Evolutionary conservation across 2,113 vertebrate genomes (phyloP), one percentile per base, ranked within the genome.

Genomic region (Gymnarchus niloticus): DNA sequence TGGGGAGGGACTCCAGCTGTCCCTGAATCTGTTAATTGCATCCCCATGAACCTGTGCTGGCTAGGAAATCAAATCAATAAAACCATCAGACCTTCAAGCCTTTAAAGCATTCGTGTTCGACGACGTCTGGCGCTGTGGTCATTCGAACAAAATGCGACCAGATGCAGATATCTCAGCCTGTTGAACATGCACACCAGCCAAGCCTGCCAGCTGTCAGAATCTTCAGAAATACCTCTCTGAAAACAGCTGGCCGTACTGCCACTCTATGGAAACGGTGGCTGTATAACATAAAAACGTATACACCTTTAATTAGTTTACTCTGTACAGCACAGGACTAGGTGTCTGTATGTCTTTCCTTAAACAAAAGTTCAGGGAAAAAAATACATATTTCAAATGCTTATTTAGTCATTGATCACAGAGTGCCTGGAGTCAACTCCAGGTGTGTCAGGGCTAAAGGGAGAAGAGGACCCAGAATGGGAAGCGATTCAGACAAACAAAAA

Each of bases 1-100:
- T 73, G 65, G 65, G 65, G 65, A 73, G 65, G 65, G 65, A 73
- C 65, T 17, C 65, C 65, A 73, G 65, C 65, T 73, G 65, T 73
- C 41, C 65, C 19, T 73, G 65, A 33, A 28, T 73, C 41, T 73
- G 65, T 73, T 73, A 73, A 73, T 41, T 73, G 65, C 33, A 73
- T 73, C 65, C 65, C 65, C 65, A 41, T 37, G 65, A 73, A 73
- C 65, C 65, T 14, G 37, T 73, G 65, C 65, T 73, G 65, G 65
- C 65, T 73, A 73, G 12, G 41, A 73, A 73, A 73, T 73, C 65
- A 73, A 73, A 73, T 73, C 65, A 73, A 73, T 33, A 73, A 73
- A 73, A 73, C 33, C 65, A 73, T 41, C 65, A 41, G 65, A 33
- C 41, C 65, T 33, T 73, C 37, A 14, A 73, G 65, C 65, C 65